Evolutionary conservation across 1,140 invertebrate species (phyloP).

Genomic region (Saccostrea glomerata): DNA sequence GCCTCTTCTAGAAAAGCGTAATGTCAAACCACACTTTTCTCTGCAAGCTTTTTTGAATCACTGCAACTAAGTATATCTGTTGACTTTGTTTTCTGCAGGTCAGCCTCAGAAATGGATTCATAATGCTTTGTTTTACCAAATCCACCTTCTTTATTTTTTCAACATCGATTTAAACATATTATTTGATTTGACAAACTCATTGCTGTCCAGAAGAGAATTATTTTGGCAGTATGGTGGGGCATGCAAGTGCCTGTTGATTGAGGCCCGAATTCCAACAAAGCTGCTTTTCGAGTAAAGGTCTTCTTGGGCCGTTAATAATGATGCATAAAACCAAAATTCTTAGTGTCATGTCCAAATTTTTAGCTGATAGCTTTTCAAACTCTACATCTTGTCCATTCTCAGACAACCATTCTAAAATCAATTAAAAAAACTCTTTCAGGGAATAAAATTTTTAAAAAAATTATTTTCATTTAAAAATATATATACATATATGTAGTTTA

Average conservation of each 20-base stretch:
- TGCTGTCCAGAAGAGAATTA: conserved; percentile 1
- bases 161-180: conserved; percentile 11
- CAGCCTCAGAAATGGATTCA: conserved; percentile 8
- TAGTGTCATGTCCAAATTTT: not conserved
- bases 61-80: not conserved
- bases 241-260: not conserved
- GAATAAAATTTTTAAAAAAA: too few relatives aligned
- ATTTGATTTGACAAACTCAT: conserved; percentile 21
- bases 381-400: too few relatives aligned
- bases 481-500: too few relatives aligned
- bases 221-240: not conserved
- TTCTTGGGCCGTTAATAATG: not conserved
- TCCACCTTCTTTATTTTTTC: not conserved
- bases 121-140: not conserved
- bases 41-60: conserved; percentile 21
- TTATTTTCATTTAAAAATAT: too few relatives aligned
- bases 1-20: too few relatives aligned
- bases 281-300: conserved; percentile 23
- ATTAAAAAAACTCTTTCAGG: too few relatives aligned
- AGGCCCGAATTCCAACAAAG: not conserved
- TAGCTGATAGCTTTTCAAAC: not conserved
- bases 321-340: conserved; percentile 19
- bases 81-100: not conserved
- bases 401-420: too few relatives aligned
- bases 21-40: too few relatives aligned